These are phyloP conservation scores for Rachycentron canadum DNA, from an alignment of 2,797 vertebrate genomes.

Conservation along the genomic window DNA sequence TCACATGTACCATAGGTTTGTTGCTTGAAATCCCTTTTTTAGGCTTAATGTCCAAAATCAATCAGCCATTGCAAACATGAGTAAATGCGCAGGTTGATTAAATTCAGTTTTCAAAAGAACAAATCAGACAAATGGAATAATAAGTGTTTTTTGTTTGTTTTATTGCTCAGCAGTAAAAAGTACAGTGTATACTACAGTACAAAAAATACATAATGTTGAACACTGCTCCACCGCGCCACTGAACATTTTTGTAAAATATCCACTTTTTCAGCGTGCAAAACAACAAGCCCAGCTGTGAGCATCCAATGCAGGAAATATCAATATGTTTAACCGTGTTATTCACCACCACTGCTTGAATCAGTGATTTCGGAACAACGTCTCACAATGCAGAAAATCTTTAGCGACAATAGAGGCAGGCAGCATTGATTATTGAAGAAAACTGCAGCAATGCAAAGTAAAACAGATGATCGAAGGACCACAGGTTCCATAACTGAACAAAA, in stretches of 20 bases:
- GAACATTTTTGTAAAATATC: constrained; percentile 78
- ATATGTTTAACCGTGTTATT: constrained; percentile 53
- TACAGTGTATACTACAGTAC: constrained; percentile 89
- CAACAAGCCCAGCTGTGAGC: constrained; percentile 76
- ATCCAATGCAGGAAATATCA: constrained; percentile 69
- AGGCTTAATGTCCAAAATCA: neutral
- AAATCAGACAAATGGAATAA: constrained; percentile 29
- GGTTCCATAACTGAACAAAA: constrained; percentile 60
- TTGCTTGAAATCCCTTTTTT: neutral
- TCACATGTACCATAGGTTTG: neutral
- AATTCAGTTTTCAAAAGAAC: neutral
- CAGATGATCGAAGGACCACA: constrained; percentile 72
- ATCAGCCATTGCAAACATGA: neutral
- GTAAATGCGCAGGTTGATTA: neutral
- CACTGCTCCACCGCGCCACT: constrained; percentile 79
- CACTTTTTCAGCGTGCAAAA: constrained; percentile 79
- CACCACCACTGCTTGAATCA: constrained; percentile 43
- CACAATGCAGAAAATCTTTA: constrained; percentile 65
- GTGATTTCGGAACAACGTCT: constrained; percentile 56
- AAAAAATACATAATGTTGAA: constrained; percentile 85
- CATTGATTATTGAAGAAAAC: constrained; percentile 75
- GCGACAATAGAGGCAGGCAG: constrained; percentile 74
- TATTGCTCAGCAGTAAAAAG: constrained; percentile 91
- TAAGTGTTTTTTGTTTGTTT: constrained; percentile 75
- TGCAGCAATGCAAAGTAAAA: constrained; percentile 74